Evolutionary conservation across 2,797 vertebrate species (phyloP).

Genomic region (Leptoclinus maculatus): DNA sequence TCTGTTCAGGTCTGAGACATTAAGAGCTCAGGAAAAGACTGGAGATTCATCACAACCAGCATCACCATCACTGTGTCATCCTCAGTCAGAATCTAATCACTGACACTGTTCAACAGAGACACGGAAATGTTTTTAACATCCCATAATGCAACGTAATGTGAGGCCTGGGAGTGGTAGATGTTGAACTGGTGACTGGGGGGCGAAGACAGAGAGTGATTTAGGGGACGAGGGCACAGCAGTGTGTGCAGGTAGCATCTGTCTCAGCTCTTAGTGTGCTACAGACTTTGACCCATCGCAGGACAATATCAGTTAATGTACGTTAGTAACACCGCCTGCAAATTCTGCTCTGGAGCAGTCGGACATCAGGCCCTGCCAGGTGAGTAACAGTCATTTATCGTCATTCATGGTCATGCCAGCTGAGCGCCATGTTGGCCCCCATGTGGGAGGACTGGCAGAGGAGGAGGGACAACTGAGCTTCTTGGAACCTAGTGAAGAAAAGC

Average conservation of each 20-base stretch:
- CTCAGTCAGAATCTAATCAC: slow-evolving; percentile 57
- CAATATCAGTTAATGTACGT: slow-evolving; percentile 64
- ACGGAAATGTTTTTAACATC: slow-evolving; percentile 60
- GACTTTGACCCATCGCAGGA: slow-evolving; percentile 82
- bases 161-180: slow-evolving; percentile 41
- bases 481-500: slow-evolving; percentile 27
- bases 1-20: slow-evolving; percentile 53
- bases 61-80: slow-evolving; percentile 26
- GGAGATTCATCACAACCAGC: slow-evolving; percentile 25
- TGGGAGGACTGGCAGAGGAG: slow-evolving; percentile 37
- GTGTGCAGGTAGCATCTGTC: slow-evolving; percentile 69
- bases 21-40: slow-evolving; percentile 63
- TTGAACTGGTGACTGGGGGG: not conserved
- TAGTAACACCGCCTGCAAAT: slow-evolving; percentile 77
- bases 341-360: slow-evolving; percentile 39
- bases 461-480: slow-evolving; percentile 35
- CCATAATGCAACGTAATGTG: slow-evolving; percentile 61
- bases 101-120: slow-evolving; percentile 46
- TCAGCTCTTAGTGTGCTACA: slow-evolving; percentile 79
- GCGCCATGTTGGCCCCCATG: slow-evolving; percentile 32
- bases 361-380: slow-evolving; percentile 59
- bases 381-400: slow-evolving; percentile 82
- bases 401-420: slow-evolving; percentile 54
- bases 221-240: slow-evolving; percentile 52
- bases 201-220: slow-evolving; percentile 39